Conservation (phyloP, 2,113 vertebrate genomes). For the Sturnus vulgaris region DNA sequence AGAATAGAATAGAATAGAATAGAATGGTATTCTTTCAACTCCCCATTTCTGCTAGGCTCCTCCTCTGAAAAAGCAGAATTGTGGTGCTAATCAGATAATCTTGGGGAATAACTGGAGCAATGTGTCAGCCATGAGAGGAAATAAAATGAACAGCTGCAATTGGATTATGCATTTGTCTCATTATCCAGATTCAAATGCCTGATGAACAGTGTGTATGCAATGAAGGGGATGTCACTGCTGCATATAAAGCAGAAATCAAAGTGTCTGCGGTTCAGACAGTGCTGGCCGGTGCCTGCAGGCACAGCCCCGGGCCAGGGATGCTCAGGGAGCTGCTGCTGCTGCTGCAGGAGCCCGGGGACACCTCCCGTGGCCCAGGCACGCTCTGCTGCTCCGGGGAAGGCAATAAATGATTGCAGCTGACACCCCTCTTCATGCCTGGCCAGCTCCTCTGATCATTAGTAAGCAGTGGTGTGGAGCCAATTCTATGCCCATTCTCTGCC, state of each 20-base stretch:
- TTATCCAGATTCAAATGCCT: conserved; percentile 8
- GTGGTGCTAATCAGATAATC: conserved; percentile 6
- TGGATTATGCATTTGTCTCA: conserved; percentile 42
- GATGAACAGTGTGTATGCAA: not conserved
- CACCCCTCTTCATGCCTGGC: conserved; percentile 19
- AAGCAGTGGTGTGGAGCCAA: conserved; percentile 28
- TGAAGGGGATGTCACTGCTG: not conserved
- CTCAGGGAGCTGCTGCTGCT: not conserved
- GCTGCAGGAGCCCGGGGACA: not conserved
- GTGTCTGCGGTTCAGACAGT: not conserved
- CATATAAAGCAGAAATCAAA: conserved; percentile 14
- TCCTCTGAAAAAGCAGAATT: not conserved
- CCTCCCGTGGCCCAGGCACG: not conserved
- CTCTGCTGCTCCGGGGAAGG: not conserved
- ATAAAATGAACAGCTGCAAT: not conserved
- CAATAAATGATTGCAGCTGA: conserved; percentile 24
- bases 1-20: no score
- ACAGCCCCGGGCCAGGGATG: not conserved
- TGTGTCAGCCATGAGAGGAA: not conserved
- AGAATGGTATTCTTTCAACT: not conserved
- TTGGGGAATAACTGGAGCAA: conserved; percentile 18
- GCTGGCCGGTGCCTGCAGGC: not conserved
- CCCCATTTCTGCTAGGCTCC: not conserved
- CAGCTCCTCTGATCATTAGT: conserved; percentile 25
- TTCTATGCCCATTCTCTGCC: not conserved